phyloP scores from a whole-genome alignment of 2,888 invertebrate species.

The Leptogaster cylindrica region DNA sequence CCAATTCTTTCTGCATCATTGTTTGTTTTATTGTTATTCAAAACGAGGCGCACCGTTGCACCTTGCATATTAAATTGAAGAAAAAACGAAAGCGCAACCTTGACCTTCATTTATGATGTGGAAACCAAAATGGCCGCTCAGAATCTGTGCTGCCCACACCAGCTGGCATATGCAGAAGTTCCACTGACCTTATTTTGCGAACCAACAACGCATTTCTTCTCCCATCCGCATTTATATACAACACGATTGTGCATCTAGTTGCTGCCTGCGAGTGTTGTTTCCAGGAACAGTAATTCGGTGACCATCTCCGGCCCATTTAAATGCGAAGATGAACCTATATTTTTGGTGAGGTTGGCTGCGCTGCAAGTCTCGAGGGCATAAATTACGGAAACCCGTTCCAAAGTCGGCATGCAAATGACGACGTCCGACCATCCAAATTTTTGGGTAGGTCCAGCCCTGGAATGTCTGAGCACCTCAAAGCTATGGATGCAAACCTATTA shows the following conservation, averaged over 20 bases:
- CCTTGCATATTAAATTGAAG: no score
- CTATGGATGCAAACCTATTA: background rate
- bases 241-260: no score
- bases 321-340: conserved; percentile 9
- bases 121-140: conserved; percentile 14
- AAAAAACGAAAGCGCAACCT: conserved; percentile 31
- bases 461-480: conserved; percentile 25
- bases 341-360: conserved; percentile 11
- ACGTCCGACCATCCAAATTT: conserved; percentile 2
- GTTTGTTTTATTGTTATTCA: no score
- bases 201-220: background rate
- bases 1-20: no score
- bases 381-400: conserved; percentile 22
- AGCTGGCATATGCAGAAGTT: background rate
- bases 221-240: background rate
- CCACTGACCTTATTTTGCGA: conserved; percentile 29
- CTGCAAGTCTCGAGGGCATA: background rate
- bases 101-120: conserved; percentile 3
- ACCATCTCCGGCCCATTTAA: background rate
- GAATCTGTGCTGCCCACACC: background rate
- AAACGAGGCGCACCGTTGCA: no score
- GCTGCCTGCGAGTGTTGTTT: background rate
- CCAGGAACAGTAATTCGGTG: background rate
- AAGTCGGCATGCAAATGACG: conserved; percentile 34
- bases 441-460: conserved; percentile 37